Base-by-base conservation (phyloP, 2,888 invertebrate genomes). In the Plebejus anna region DNA sequence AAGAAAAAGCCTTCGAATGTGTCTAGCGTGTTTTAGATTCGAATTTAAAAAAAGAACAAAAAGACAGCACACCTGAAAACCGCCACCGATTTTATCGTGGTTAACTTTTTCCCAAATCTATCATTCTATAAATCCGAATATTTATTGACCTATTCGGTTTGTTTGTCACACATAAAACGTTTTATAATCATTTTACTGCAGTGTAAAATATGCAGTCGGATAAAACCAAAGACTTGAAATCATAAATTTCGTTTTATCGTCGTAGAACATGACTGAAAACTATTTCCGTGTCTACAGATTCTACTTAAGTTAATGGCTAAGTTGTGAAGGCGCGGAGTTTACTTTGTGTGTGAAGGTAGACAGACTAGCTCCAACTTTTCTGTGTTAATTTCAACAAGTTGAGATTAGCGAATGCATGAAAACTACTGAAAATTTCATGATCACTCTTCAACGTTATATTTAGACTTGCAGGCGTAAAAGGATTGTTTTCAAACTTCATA, bases 241-340 rank as follows among this genome's bases (percentile, higher is more conserved):
- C 88, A 89, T 90, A 90, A 89, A 90, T 91, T 88, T 85, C 79
- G 84, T 85, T 88, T 88, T 87, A 89, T 86, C 87, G 88, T 87
- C 88, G 85, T 86, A 91, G 90, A 85, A 85, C 82, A 83, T 84
- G 83, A 83, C 81, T 76, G 84, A 81, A 81, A 78, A 79, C 76
- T 83, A 81, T 89, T 89, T 86, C 84, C 84, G 79, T 90, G 90
- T 92, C 93, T 92, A 92, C 92, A 91, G 92, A 92, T 92, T 90
- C 91, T 92, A 94, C 93, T 94, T 90, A 91, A 92, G 88, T 92
- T 94, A 94, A 93, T 94, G 93, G 94, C 91, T 90, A 94, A 94
- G 93, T 94, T 94, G 89, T 88, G 89, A 90, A 91, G 89, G 90
- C 90, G 88, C 87, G 85, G 87, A 92, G 92, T 93, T 94, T 92